Percentiles rank a stretch among this genome's conserved stretches.
These are phyloP conservation scores for Megaceryle maxima DNA, from an alignment of 2,113 vertebrate species.

Conservation along the genomic window DNA sequence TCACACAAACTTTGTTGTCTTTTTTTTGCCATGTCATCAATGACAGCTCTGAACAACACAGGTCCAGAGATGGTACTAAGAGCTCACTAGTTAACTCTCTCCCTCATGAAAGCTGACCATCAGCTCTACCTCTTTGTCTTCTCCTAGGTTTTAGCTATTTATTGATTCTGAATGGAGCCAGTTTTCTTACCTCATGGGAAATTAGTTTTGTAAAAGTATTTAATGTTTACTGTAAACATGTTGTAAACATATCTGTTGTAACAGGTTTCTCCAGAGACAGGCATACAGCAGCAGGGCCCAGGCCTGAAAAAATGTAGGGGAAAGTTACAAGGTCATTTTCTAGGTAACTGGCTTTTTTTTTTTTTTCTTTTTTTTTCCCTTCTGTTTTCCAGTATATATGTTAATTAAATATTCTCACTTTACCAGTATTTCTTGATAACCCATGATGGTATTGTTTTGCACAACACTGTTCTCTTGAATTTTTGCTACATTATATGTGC, in stretches of 20 bases:
- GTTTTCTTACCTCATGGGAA: not conserved
- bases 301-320: not conserved
- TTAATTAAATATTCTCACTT: not conserved
- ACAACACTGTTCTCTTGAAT: not conserved
- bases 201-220: not conserved
- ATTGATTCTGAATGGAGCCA: not conserved
- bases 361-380: not conserved
- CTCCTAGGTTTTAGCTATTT: not conserved
- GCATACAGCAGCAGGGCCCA: not conserved
- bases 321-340: not conserved
- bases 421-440: not conserved
- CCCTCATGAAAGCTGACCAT: not conserved
- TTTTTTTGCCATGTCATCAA: not conserved
- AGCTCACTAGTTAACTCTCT: accelerated
- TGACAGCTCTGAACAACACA: not conserved
- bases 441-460: not conserved
- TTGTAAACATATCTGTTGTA: not conserved
- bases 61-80: not conserved
- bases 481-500: not conserved
- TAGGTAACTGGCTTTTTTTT: not conserved
- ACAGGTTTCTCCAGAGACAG: not conserved
- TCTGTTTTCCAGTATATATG: not conserved
- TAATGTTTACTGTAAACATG: not conserved
- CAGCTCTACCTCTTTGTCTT: not conserved
- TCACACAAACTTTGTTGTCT: not conserved